Evolutionary conservation across 2,113 vertebrate species (phyloP), one percentile per base, ranked within the genome.

Genomic region (Seriola rivoliana): DNA sequence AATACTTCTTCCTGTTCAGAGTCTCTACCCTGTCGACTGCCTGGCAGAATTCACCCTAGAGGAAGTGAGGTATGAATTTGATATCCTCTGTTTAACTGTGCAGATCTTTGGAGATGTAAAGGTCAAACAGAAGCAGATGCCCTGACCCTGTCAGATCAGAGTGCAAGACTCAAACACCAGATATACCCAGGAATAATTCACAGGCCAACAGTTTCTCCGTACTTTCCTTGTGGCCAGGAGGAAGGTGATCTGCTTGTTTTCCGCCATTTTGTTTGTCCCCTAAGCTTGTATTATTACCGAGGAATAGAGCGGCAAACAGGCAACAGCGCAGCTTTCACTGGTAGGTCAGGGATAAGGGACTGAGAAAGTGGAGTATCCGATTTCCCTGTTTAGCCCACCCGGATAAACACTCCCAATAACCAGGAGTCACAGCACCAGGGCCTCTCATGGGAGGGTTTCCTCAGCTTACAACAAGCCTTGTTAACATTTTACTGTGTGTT

Each of bases 231-330:
- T 11, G 21, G 76, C 80, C 84, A 87, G 75, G n/a, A 78, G 65
- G 68, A 74, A 80, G 48, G 52, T 40, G 9, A 79, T 71, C 63
- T n/a, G 12, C 54, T 66, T 9, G 1, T 12, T 7, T 10, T 14
- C 52, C 29, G 9, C 79, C 76, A 85, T 91, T 86, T 75, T 87
- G 82, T 87, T 87, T 86, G 67, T 88, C 82, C 69, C 85, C 38
- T 66, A 54, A 86, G 72, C 48, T 50, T 38, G n/a, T 46, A 8
- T 46, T 75, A 57, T 62, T 71, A 71, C 59, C 32, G 77, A 65
- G 55, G 8, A 81, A 68, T 25, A 40, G 21, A 67, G 36, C 11
- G 17, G 63, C 63, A 83, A 86, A 85, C 70, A 65, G 72, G 42
- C 64, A 73, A 68, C 67, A 60, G 70, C 54, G 71, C 54, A 38